These are phyloP conservation scores for Cheumatopsyche charites DNA, from an alignment of 1,140 invertebrate genomes.

Conservation along the genomic window DNA sequence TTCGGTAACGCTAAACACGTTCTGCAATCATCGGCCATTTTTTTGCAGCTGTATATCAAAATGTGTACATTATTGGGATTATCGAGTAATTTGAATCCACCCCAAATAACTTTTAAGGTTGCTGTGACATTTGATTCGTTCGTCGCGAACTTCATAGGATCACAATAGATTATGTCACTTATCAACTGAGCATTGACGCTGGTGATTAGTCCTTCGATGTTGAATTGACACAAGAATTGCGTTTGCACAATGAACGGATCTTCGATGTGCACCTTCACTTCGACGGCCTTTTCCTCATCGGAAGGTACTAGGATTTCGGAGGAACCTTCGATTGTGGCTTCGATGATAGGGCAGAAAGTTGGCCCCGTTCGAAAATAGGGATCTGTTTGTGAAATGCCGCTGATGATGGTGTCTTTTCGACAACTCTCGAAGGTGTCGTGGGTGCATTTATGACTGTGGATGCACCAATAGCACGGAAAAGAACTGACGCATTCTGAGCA, in stretches of 20 bases:
- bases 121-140: conserved; percentile 89
- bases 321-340: conserved; percentile 83
- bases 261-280: conserved; percentile 93
- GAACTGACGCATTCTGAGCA: conserved; percentile 94
- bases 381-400: conserved; percentile 87
- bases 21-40: conserved; percentile 96
- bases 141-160: conserved; percentile 88
- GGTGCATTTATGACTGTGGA: conserved; percentile 95
- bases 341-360: conserved; percentile 91
- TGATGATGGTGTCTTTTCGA: conserved; percentile 92
- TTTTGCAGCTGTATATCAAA: conserved; percentile 83
- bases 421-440: conserved; percentile 95
- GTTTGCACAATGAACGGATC: conserved; percentile 94
- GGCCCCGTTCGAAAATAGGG: conserved; percentile 92
- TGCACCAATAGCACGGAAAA: conserved; percentile 96
- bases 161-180: conserved; percentile 93
- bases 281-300: conserved; percentile 85
- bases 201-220: conserved; percentile 91
- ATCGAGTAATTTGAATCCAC: conserved; percentile 90
- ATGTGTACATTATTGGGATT: conserved; percentile 95
- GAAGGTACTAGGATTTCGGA: conserved; percentile 90
- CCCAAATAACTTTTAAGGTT: conserved; percentile 94
- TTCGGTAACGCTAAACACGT: conserved; percentile 89
- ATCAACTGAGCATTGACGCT: conserved; percentile 89
- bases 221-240: conserved; percentile 93